Conservation (phyloP, 1,140 invertebrate genomes). For the Neodiprion virginianus region DNA sequence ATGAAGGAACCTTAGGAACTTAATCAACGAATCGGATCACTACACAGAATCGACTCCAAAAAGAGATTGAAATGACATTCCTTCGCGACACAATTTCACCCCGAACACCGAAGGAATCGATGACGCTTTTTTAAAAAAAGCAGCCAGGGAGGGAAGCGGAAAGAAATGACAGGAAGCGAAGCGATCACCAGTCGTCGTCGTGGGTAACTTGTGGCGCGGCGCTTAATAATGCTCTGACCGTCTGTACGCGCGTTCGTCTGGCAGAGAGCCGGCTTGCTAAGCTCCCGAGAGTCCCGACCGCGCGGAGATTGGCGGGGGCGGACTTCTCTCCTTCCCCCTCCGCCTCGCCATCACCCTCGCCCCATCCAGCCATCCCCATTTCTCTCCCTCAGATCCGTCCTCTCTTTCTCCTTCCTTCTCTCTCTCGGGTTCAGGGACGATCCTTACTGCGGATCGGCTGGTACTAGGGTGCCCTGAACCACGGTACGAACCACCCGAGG, state of each 20-base stretch:
- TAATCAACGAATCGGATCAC: too few species aligned
- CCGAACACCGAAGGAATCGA: too few species aligned
- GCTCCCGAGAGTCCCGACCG: neutral
- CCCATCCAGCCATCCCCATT: conserved; percentile 10
- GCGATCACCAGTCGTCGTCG: neutral
- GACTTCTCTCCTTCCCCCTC: conserved; percentile 16
- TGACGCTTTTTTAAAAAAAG: too few species aligned
- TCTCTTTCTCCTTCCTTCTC: conserved; percentile 34
- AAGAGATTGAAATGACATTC: too few species aligned
- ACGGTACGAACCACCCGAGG: neutral
- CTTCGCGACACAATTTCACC: too few species aligned
- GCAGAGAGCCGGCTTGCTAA: neutral
- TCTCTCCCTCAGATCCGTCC: conserved; percentile 13
- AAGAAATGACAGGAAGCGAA: neutral
- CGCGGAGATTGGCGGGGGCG: neutral
- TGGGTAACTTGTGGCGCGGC: neutral
- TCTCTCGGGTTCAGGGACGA: conserved; percentile 51
- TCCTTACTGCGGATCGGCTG: conserved; percentile 37
- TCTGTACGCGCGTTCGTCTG: neutral
- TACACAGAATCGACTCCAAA: too few species aligned
- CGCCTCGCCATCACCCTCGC: conserved; percentile 11
- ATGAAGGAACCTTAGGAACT: too few species aligned
- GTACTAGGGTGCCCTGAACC: conserved; percentile 4
- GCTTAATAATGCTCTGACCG: neutral
- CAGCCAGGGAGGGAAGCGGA: too few species aligned